Base-by-base conservation (phyloP, 2,888 invertebrate genomes). In the Phyto melanocephala region DNA sequence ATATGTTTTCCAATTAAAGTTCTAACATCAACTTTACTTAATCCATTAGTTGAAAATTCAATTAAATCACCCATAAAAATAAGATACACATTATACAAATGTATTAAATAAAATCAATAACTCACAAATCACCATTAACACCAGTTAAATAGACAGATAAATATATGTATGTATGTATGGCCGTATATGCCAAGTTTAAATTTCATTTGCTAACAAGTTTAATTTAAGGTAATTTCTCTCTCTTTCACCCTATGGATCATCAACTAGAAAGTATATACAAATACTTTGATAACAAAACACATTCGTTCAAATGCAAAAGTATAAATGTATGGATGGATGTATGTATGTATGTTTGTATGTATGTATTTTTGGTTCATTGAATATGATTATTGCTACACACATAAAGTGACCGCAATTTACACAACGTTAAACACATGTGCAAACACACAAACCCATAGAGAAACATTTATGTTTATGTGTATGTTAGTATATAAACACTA, bases 371-470 rank as follows among this genome's bases (percentile, higher is more conserved):
- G 78, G 78, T 79, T 82, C 78, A 82, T 82, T 79, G 82, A 82
- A 79, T 82, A 71, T 35, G 68, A 80, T 81, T 81, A 82, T 71
- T 82, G 74, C 75, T 79, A 75, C 75, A 82, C 70, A 79, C 58
- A 79, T 50, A 79, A 65, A 82, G 37, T 79, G 79, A 82, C 82
- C 82, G 79, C 82, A 78, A 75, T 82, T 82, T 78, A 65, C 70
- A 82, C 81, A 78, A 60, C 70, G 58, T 71, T 78, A 78, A 65
- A 40, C 37, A 67, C 58, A 71, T 45, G n/a, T 24, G 40, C 28
- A 62, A 35, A 58, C 47, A 56, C 13, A 54, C 10, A 77, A 20
- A 15, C n/a, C 60, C n/a, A 50, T 2, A 42, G 1, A 54, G n/a
- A 79, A 1, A 65, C 11, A 35, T 1, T 28, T 10, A 13, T 11